These are phyloP conservation scores for Mystacides longicornis DNA, from an alignment of 2,888 invertebrate genomes.

Conservation along the genomic window DNA sequence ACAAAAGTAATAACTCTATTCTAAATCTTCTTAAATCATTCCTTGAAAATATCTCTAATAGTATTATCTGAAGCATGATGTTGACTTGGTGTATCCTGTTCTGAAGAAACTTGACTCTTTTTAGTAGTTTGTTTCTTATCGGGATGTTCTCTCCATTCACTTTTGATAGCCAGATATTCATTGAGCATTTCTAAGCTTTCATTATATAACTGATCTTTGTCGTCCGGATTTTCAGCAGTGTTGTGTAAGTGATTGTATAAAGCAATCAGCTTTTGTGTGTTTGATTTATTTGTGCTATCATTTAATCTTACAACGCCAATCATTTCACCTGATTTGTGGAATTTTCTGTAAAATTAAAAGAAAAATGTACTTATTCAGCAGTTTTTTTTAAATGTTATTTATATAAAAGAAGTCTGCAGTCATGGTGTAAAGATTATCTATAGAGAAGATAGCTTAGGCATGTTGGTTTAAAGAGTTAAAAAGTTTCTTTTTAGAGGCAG, in stretches of 20 bases:
- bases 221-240: constrained; percentile 35
- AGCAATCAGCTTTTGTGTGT: constrained; percentile 54
- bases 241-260: constrained; percentile 52
- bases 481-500: no score
- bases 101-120: not conserved
- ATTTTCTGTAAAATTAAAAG: constrained; percentile 57
- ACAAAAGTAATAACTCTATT: no score
- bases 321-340: constrained; percentile 54
- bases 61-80: constrained; percentile 4
- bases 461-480: no score
- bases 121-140: not conserved
- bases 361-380: no score
- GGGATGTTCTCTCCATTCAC: not conserved
- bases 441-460: no score
- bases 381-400: no score
- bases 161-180: constrained; percentile 9
- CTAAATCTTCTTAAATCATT: no score
- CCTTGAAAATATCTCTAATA: constrained; percentile 37
- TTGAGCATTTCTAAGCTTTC: constrained; percentile 31
- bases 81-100: not conserved
- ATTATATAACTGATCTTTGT: constrained; percentile 46
- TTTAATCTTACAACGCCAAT: constrained; percentile 49
- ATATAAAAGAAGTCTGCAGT: no score
- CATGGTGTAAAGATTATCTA: no score
- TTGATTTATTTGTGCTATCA: constrained; percentile 44